phyloP scores from a whole-genome alignment of 2,888 invertebrate species.

The Microctonus aethiopoides region DNA sequence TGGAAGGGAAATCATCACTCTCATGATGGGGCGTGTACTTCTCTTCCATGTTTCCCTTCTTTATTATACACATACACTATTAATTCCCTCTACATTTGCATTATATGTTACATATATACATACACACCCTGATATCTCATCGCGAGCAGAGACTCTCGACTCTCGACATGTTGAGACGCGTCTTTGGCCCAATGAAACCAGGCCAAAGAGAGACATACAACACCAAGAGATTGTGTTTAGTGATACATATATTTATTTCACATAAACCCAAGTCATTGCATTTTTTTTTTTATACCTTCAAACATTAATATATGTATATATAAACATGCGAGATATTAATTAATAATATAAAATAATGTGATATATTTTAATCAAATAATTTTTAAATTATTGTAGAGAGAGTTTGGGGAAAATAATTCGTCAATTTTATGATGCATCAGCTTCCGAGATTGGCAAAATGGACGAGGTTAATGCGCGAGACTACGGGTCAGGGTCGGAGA shows the following conservation, averaged over 20 bases:
- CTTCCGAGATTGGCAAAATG: constrained; percentile 10
- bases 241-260: neutral
- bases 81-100: no score
- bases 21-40: constrained; percentile 15
- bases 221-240: neutral
- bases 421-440: neutral
- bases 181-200: constrained; percentile 53
- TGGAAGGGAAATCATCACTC: constrained; percentile 35
- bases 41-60: neutral
- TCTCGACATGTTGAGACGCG: neutral
- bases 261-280: neutral
- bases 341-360: no score
- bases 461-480: constrained; percentile 24
- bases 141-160: constrained; percentile 49
- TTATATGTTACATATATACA: neutral
- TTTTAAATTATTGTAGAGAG: no score
- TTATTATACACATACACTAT: no score
- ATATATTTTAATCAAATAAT: no score
- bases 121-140: neutral
- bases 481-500: constrained; percentile 32
- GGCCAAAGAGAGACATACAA: constrained; percentile 47
- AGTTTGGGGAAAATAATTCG: neutral
- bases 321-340: no score
- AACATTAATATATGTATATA: neutral
- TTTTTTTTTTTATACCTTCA: neutral